These are phyloP conservation scores for Drosophila trapezifrons DNA, from an alignment of 1,140 invertebrate genomes.

Conservation along the genomic window DNA sequence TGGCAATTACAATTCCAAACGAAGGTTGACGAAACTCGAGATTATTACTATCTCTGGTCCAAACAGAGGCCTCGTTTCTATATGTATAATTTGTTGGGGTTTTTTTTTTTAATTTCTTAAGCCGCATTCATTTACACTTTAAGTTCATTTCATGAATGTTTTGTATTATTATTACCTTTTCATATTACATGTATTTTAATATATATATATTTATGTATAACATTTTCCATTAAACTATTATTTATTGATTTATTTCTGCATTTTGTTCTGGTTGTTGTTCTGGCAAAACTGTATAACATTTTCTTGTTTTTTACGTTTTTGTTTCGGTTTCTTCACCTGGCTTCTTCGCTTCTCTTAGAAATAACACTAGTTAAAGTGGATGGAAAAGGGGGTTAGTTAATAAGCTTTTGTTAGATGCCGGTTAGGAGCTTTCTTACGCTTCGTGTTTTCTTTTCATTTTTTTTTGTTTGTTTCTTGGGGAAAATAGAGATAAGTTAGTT, in stretches of 20 bases:
- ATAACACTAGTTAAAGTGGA: slow-evolving; percentile 53
- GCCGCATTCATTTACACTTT: slow-evolving; percentile 42
- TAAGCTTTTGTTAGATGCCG: slow-evolving; percentile 49
- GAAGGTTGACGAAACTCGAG: not conserved
- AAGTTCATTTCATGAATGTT: slow-evolving; percentile 61
- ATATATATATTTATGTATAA: slow-evolving; percentile 65
- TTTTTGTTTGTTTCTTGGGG: slow-evolving; percentile 48
- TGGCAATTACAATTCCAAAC: slow-evolving; percentile 17
- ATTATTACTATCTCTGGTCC: slow-evolving; percentile 11
- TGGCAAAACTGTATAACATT: slow-evolving; percentile 66
- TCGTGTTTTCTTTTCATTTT: slow-evolving; percentile 25
- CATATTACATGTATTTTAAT: slow-evolving; percentile 66
- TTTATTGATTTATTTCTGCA: slow-evolving; percentile 61
- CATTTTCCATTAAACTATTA: slow-evolving; percentile 70
- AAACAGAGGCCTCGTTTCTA: slow-evolving; percentile 23
- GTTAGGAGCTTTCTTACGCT: slow-evolving; percentile 22
- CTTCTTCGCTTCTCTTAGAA: slow-evolving; percentile 37
- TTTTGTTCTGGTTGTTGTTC: slow-evolving; percentile 36
- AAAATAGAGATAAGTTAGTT: slow-evolving; percentile 67
- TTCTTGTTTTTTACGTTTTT: slow-evolving; percentile 36
- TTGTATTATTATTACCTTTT: slow-evolving; percentile 31
- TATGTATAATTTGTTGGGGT: slow-evolving; percentile 2
- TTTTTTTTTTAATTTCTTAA: slow-evolving; percentile 18
- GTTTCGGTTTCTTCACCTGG: slow-evolving; percentile 12
- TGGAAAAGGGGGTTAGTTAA: slow-evolving; percentile 51